A percentile compares a stretch with the other conserved stretches of the same genome.
Evolutionary conservation across 2,888 invertebrate genomes (phyloP).

Genomic region (Apamea crenata): DNA sequence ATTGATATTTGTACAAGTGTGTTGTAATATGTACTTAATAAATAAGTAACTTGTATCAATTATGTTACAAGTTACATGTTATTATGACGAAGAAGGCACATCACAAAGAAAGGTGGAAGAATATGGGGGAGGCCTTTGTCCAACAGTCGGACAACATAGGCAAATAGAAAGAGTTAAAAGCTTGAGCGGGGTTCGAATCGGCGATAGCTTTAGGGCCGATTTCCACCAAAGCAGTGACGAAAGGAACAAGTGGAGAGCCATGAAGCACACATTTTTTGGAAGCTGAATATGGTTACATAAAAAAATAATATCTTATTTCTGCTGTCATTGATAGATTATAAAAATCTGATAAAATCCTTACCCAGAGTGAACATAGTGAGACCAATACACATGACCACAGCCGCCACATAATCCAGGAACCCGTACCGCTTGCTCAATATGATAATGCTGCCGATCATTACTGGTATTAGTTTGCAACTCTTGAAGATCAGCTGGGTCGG

Average conservation of each 20-base stretch:
- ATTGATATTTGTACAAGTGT: background rate
- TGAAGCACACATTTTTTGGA: background rate
- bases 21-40: background rate
- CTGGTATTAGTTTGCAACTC: constrained; percentile 99
- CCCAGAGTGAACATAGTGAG: constrained; percentile 97
- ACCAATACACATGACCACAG: constrained; percentile 96
- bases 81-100: too few relatives aligned
- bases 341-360: constrained; percentile 79
- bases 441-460: constrained; percentile 97
- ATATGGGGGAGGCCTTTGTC: too few relatives aligned
- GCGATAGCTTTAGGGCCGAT: background rate
- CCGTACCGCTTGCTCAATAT: constrained; percentile 97
- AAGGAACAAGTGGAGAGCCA: background rate
- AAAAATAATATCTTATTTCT: background rate
- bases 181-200: background rate
- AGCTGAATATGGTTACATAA: background rate
- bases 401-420: constrained; percentile 95
- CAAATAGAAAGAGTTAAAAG: too few relatives aligned
- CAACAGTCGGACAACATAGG: too few relatives aligned
- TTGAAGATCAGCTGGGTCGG: constrained; percentile 99
- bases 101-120: too few relatives aligned
- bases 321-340: background rate
- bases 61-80: too few relatives aligned
- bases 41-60: background rate
- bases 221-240: background rate